Percentiles rank a stretch among this genome's conserved stretches.
Evolutionary conservation across 2,113 vertebrate genomes (phyloP).

Genomic region (Acrocephalus kingi): DNA sequence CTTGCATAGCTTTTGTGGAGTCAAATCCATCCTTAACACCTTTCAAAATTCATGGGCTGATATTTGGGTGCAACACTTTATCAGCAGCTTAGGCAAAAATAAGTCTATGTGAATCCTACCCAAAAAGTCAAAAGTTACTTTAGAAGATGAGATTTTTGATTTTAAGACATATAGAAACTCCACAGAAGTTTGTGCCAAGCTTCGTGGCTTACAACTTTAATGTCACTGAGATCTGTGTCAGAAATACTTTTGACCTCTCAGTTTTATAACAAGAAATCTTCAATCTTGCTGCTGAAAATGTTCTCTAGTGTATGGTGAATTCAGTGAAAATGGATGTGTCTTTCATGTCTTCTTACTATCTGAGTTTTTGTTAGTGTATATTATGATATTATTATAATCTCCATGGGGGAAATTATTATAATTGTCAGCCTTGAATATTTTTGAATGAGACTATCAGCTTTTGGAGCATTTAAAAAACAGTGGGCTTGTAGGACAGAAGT

Average conservation of each 20-base stretch:
- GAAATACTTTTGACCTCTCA: neutral
- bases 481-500: neutral
- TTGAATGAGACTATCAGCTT: neutral
- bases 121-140: neutral
- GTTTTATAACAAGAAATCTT: neutral
- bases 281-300: neutral
- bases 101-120: neutral
- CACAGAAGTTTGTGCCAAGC: neutral
- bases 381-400: neutral
- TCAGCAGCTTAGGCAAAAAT: neutral
- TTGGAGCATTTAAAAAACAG: neutral
- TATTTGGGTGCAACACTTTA: neutral
- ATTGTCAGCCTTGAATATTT: neutral
- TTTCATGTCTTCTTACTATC: neutral
- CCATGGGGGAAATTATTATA: neutral
- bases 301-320: neutral
- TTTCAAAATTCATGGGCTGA: neutral
- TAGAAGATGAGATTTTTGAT: neutral
- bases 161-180: neutral
- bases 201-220: neutral
- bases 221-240: neutral
- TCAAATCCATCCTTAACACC: neutral
- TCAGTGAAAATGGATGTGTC: neutral
- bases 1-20: neutral
- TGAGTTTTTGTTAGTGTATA: neutral